Percentiles rank a stretch among this genome's conserved stretches.
Conservation (phyloP, 2,113 vertebrate species). For the Gasterosteus nipponicus region DNA sequence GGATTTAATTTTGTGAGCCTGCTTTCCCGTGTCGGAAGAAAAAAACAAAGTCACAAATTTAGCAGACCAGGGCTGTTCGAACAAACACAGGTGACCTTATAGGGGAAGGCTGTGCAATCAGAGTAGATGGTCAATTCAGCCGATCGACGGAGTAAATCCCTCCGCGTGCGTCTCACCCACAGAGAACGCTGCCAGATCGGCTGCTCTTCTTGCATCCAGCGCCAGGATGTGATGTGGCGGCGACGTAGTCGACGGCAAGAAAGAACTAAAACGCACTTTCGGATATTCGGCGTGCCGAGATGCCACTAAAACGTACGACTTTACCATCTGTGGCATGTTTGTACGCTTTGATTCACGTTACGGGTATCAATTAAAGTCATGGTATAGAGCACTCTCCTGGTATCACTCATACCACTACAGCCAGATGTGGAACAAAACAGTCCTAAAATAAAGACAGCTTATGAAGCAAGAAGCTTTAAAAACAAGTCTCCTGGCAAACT, state of each 20-base stretch:
- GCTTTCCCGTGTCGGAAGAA: background rate
- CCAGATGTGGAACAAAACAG: conserved; percentile 45
- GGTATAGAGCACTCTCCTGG: background rate
- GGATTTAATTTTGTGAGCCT: background rate
- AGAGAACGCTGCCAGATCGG: background rate
- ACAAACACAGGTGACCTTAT: background rate
- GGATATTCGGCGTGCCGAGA: background rate
- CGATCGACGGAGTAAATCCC: background rate
- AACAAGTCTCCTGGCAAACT: conserved; percentile 19
- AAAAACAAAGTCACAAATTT: background rate
- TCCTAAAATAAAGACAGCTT: conserved; percentile 39
- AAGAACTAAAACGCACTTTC: background rate
- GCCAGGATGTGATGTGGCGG: background rate
- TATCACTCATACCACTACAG: conserved; percentile 27
- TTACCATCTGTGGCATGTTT: no score
- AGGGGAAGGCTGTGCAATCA: background rate
- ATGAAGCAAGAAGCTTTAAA: conserved; percentile 29
- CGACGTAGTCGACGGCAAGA: background rate
- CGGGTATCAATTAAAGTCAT: no score
- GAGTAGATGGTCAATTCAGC: background rate
- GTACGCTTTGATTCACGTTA: background rate
- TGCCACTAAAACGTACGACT: background rate
- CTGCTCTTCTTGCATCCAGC: background rate
- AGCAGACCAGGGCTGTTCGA: background rate
- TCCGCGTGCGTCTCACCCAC: background rate